Conservation (phyloP, 1,140 invertebrate species). For the Saxidomus purpurata region DNA sequence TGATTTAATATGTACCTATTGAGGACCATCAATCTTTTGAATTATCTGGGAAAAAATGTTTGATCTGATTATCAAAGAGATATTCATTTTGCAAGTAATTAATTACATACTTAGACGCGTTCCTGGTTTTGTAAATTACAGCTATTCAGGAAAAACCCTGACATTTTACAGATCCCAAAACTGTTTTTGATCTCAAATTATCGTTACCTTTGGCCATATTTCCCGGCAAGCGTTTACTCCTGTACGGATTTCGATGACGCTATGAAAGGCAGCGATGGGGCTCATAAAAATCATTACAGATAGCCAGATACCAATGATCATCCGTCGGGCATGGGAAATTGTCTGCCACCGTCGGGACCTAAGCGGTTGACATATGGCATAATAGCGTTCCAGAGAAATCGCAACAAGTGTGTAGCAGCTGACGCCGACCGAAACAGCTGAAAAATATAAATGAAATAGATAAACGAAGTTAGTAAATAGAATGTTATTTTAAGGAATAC, state of each 20-base stretch:
- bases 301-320: slow-evolving; percentile 76
- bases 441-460: slow-evolving; percentile 78
- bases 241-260: slow-evolving; percentile 88
- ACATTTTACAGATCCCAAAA: no score
- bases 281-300: slow-evolving; percentile 84
- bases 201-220: slow-evolving; percentile 72
- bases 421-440: slow-evolving; percentile 94
- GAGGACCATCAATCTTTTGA: no score
- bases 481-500: no score
- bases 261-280: slow-evolving; percentile 91
- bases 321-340: slow-evolving; percentile 94
- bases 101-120: no score
- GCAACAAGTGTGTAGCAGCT: slow-evolving; percentile 96
- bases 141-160: no score
- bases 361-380: slow-evolving; percentile 95
- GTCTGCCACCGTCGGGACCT: slow-evolving; percentile 93
- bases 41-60: no score
- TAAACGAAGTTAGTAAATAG: no score
- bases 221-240: slow-evolving; percentile 78
- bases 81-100: no score
- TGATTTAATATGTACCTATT: no score
- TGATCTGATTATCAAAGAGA: no score
- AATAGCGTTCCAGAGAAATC: slow-evolving; percentile 95
- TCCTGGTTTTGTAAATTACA: no score
- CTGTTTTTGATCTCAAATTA: not conserved